Conservation (phyloP, 2,888 invertebrate species). For the Acleris sparsana region DNA sequence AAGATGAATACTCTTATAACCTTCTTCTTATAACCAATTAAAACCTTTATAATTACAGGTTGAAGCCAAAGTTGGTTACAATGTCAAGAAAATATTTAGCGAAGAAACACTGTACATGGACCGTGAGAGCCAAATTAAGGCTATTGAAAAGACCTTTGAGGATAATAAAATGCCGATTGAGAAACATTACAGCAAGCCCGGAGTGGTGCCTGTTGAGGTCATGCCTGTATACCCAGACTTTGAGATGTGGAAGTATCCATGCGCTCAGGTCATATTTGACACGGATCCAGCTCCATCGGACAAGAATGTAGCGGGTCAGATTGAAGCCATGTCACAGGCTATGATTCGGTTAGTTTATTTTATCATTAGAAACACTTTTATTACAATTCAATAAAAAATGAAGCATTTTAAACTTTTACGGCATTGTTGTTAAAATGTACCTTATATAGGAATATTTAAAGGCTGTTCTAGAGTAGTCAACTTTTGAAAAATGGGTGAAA, state of each 20-base stretch:
- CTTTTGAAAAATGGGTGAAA: too few relatives aligned
- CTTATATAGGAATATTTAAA: too few relatives aligned
- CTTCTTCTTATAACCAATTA: background rate
- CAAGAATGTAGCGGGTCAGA: slow-evolving; percentile 92
- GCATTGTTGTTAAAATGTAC: too few relatives aligned
- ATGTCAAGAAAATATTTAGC: slow-evolving; percentile 96
- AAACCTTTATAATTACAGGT: slow-evolving; percentile 74
- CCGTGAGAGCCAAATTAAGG: slow-evolving; percentile 97
- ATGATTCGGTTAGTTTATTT: slow-evolving; percentile 91
- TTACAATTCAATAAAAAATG: background rate
- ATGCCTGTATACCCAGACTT: slow-evolving; percentile 97
- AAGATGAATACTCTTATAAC: background rate
- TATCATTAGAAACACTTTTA: background rate
- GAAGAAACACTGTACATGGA: slow-evolving; percentile 98
- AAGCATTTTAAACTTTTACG: too few relatives aligned
- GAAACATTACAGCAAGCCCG: slow-evolving; percentile 98
- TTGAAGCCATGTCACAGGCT: slow-evolving; percentile 99
- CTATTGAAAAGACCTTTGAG: slow-evolving; percentile 98
- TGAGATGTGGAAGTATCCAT: slow-evolving; percentile 98
- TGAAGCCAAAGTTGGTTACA: slow-evolving; percentile 99
- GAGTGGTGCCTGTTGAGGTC: slow-evolving; percentile 93
- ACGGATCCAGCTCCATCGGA: slow-evolving; percentile 97
- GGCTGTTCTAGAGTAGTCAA: too few relatives aligned
- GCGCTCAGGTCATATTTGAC: slow-evolving; percentile 99
- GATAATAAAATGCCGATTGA: slow-evolving; percentile 93